Base-by-base conservation (phyloP, 2,113 vertebrate genomes). In the Chamaetylas fuelleborni region DNA sequence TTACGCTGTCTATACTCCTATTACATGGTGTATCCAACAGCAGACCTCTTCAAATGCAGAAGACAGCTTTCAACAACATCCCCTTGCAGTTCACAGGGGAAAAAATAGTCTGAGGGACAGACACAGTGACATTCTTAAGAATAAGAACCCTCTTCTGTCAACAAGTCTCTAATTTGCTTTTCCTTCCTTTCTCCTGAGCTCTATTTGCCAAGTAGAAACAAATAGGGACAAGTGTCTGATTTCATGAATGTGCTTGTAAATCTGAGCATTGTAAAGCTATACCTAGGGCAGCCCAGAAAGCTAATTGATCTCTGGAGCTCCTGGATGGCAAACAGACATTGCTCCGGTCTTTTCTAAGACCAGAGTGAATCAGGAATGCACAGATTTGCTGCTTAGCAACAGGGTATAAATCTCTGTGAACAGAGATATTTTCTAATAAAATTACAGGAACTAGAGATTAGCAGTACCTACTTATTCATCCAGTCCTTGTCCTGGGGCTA, bases 261-360 rank as follows among this genome's bases (percentile, higher is more conserved):
- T 92, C 70, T 48, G 80, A 81, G 38, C 4, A 1, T 10, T 74
- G 69, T 85, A 93, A 87, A 91, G 36, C 16, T 80, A 61, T 33
- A 88, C 71, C 43, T 61, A 72, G n/a, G 62, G 65, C 40, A 80
- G 28, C 28, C 53, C 4, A 17, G 74, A 71, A 69, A 89, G 22
- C 40, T 92, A 88, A 96, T 85, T 96, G 92, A 92, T 94, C 81
- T 93, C 70, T 85, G 43, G 72, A 92, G 51, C 51, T 93, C 51
- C 60, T 91, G 36, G 42, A 69, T 56, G 33, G 65, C 67, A 92
- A 92, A 88, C 8, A 66, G 16, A 50, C 29, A 77, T 65, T 0
- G 0, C 20, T 58, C 38, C 38, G 38, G 47, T 78, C 77, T 69
- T 81, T 91, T 40, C 69, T 4, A 29, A 81, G 38, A 53, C 20